These are phyloP conservation scores for Sphenodon punctatus DNA, from an alignment of 2,797 vertebrate genomes.

Conservation along the genomic window DNA sequence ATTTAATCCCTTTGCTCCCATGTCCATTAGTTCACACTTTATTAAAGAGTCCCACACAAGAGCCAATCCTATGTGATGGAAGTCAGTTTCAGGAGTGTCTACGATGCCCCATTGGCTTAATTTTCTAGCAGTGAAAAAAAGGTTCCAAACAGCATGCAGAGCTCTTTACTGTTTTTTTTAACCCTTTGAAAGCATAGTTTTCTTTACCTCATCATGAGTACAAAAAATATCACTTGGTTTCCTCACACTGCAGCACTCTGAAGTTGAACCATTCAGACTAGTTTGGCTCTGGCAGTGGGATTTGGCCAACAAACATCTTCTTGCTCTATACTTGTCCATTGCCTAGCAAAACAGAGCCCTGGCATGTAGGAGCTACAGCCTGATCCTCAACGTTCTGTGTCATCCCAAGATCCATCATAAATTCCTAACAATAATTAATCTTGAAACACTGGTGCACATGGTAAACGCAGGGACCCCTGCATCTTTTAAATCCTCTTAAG, in stretches of 20 bases:
- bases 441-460: background rate
- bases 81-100: too few relatives aligned
- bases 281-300: background rate
- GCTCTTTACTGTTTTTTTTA: too few relatives aligned
- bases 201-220: background rate
- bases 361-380: background rate
- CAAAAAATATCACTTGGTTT: background rate
- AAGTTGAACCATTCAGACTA: background rate
- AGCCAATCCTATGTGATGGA: too few relatives aligned
- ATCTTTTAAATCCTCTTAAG: background rate
- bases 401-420: too few relatives aligned
- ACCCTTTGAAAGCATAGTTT: background rate
- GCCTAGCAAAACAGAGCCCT: too few relatives aligned
- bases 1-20: too few relatives aligned
- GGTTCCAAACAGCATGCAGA: too few relatives aligned
- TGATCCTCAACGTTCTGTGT: background rate
- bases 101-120: too few relatives aligned
- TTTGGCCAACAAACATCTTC: background rate
- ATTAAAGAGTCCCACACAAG: too few relatives aligned
- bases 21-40: too few relatives aligned
- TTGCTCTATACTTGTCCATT: background rate
- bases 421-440: background rate
- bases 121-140: too few relatives aligned
- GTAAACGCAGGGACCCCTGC: background rate
- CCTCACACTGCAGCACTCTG: background rate